phyloP scores from a whole-genome alignment of 2,888 invertebrate genomes.

The Agonopterix subpropinquella region DNA sequence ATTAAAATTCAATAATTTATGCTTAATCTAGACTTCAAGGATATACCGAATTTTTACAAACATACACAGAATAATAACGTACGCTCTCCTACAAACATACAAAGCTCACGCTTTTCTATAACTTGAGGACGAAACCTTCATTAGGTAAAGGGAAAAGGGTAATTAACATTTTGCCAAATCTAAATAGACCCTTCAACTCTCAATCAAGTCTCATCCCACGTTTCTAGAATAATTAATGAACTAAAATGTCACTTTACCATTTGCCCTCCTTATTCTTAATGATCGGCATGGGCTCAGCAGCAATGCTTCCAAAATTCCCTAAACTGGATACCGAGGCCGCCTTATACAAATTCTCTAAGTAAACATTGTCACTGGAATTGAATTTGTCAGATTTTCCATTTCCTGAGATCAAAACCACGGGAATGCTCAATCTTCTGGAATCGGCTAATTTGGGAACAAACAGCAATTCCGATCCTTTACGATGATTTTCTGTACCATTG shows the following conservation, averaged over 20 bases:
- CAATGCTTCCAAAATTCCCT: constrained; percentile 60
- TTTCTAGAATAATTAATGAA: neutral
- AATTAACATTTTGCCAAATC: no score
- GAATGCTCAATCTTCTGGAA: constrained; percentile 58
- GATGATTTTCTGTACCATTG: constrained; percentile 29
- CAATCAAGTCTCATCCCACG: no score
- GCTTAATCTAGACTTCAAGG: no score
- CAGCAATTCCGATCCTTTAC: constrained; percentile 45
- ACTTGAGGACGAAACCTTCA: no score
- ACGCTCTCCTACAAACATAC: no score
- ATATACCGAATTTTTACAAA: no score
- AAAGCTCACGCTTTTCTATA: no score
- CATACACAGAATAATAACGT: no score
- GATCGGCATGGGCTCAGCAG: constrained; percentile 63
- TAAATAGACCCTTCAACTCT: no score
- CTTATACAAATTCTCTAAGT: constrained; percentile 62
- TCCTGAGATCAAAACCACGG: constrained; percentile 55
- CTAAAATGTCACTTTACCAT: constrained; percentile 44
- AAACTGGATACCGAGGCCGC: constrained; percentile 65
- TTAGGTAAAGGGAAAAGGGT: no score
- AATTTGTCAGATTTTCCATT: constrained; percentile 48
- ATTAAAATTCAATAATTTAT: no score
- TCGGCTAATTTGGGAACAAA: constrained; percentile 53
- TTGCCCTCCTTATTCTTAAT: constrained; percentile 68
- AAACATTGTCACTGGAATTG: constrained; percentile 60